These are phyloP conservation scores for Drosophila atripex DNA, from an alignment of 2,888 invertebrate genomes.

Conservation along the genomic window DNA sequence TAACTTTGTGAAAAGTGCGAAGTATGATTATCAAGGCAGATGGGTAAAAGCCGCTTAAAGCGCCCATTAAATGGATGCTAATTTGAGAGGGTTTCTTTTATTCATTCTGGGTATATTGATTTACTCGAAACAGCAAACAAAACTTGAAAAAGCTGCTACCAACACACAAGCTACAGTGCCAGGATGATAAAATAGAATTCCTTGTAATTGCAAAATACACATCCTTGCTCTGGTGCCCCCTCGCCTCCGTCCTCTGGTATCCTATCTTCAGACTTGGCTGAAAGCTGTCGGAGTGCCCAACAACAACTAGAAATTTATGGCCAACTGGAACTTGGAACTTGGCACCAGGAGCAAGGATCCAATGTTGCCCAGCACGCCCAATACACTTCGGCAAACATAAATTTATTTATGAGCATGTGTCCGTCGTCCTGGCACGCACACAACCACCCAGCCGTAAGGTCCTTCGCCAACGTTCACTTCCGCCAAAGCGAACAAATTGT, in stretches of 20 bases:
- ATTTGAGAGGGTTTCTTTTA: conserved; percentile 8
- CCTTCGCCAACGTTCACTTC: conserved; percentile 51
- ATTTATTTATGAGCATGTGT: conserved; percentile 77
- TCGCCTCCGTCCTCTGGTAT: neutral
- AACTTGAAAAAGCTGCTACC: conserved; percentile 14
- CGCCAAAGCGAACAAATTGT: conserved; percentile 72
- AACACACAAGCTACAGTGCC: conserved; percentile 16
- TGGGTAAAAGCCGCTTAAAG: conserved; percentile 18
- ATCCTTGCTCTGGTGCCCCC: conserved; percentile 11
- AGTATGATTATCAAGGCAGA: conserved; percentile 44
- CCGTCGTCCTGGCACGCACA: conserved; percentile 19
- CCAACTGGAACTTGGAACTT: conserved; percentile 18
- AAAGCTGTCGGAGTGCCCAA: conserved; percentile 39
- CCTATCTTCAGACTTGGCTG: conserved; percentile 21
- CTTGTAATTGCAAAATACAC: conserved; percentile 52
- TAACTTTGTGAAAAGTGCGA: conserved; percentile 62
- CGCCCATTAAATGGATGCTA: conserved; percentile 38
- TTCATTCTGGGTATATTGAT: conserved; percentile 15
- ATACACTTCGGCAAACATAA: conserved; percentile 67
- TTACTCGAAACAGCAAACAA: conserved; percentile 28
- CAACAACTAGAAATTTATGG: conserved; percentile 54
- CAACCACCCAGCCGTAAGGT: conserved; percentile 4
- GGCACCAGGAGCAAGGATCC: conserved; percentile 11
- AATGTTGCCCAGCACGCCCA: conserved; percentile 47
- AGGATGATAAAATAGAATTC: conserved; percentile 38